phyloP scores from a whole-genome alignment of 2,888 invertebrate genomes.

The Julus scanicus region DNA sequence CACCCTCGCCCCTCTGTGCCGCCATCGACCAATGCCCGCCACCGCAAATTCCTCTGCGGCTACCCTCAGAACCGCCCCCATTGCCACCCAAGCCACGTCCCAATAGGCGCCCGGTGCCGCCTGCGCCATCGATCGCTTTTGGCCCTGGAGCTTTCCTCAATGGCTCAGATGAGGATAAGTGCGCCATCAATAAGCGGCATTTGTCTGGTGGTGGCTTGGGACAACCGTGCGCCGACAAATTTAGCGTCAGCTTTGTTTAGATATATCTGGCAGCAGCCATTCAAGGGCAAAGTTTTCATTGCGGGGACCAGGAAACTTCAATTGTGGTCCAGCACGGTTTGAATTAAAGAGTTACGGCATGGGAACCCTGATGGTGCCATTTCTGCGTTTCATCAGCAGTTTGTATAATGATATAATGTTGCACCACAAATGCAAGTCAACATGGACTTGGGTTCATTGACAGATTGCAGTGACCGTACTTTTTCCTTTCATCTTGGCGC shows the following conservation, averaged over 20 bases:
- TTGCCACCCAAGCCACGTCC: constrained; percentile 55
- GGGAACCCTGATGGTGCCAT: too few species aligned
- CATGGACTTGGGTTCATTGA: too few species aligned
- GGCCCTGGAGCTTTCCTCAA: not conserved
- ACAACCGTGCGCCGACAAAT: constrained; percentile 2
- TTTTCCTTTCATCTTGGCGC: too few species aligned
- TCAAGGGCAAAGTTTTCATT: too few species aligned
- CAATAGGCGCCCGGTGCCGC: constrained; percentile 49
- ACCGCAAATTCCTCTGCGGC: constrained; percentile 44
- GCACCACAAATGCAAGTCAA: too few species aligned
- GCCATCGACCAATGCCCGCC: constrained; percentile 35
- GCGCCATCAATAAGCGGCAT: not conserved
- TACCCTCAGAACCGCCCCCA: constrained; percentile 52
- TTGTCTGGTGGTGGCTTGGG: not conserved
- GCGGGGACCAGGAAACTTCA: too few species aligned
- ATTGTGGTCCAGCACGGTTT: too few species aligned
- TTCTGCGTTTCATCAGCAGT: too few species aligned
- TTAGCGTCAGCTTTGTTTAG: constrained; percentile 57
- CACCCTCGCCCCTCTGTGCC: constrained; percentile 48
- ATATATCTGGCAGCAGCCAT: not conserved
- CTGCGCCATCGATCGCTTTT: not conserved
- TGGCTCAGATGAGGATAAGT: constrained; percentile 46
- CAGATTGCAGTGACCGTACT: too few species aligned
- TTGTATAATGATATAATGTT: too few species aligned
- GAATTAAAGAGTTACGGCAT: too few species aligned